Conservation (phyloP, 2,888 invertebrate species). For the Dicranocentrus wangi region DNA sequence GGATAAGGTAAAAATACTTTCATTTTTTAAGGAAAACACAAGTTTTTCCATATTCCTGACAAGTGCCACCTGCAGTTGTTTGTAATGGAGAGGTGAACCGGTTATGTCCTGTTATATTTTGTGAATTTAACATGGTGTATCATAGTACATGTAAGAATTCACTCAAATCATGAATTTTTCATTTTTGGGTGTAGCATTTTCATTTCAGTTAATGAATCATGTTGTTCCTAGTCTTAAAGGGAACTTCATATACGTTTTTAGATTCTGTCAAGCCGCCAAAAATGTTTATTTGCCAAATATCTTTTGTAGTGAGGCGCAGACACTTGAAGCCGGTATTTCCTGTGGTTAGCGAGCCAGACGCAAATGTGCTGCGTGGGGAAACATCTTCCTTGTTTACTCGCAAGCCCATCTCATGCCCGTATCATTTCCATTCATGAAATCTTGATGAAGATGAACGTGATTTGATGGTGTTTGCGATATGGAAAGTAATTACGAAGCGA, state of each 20-base stretch:
- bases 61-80: conserved; percentile 60
- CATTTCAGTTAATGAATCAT: not conserved
- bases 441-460: not conserved
- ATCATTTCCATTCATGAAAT: not conserved
- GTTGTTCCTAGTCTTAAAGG: not conserved
- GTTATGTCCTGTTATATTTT: conserved; percentile 21
- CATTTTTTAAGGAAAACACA: conserved; percentile 43
- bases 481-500: not conserved
- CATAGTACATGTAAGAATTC: not conserved
- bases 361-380: not conserved
- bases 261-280: not conserved
- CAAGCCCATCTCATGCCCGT: not conserved
- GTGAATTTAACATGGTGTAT: not conserved
- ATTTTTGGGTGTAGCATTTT: not conserved
- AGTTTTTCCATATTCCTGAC: conserved; percentile 55
- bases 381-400: not conserved
- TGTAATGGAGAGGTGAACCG: conserved; percentile 44
- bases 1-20: not conserved
- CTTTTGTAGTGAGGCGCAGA: not conserved
- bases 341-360: not conserved
- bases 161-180: not conserved
- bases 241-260: not conserved
- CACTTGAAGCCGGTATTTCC: not conserved
- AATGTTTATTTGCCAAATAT: not conserved
- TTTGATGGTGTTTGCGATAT: not conserved